Evolutionary conservation across 2,888 invertebrate genomes (phyloP).

Genomic region (Caenorhabditis wallacei): DNA sequence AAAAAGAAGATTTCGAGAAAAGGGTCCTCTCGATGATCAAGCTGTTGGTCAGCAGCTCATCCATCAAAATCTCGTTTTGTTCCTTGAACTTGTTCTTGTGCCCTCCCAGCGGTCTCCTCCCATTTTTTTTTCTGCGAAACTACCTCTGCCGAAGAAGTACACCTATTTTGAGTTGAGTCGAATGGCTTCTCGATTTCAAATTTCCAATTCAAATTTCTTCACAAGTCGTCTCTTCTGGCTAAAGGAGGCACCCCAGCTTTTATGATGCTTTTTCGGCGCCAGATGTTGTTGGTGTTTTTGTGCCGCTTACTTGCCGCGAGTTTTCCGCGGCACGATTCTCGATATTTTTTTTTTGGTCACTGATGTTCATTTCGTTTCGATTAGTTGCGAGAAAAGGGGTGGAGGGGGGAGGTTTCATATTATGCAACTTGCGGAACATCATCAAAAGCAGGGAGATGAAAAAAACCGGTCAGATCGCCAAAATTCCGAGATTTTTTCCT

Average conservation of each 20-base stretch:
- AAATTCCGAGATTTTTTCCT: slow-evolving; percentile 38
- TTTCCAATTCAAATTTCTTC: background rate
- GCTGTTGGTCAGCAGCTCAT: slow-evolving; percentile 62
- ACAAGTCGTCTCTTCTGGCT: background rate
- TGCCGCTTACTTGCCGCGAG: slow-evolving; percentile 12
- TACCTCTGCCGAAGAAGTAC: slow-evolving; percentile 12
- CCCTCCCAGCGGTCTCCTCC: slow-evolving; percentile 5
- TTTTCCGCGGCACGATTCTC: slow-evolving; percentile 11
- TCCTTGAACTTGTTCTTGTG: slow-evolving; percentile 56
- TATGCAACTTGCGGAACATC: slow-evolving; percentile 65
- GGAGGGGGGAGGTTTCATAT: slow-evolving; percentile 43
- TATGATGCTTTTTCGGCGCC: slow-evolving; percentile 49
- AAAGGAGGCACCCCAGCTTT: slow-evolving; percentile 20
- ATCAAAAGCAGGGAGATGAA: slow-evolving; percentile 38
- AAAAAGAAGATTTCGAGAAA: slow-evolving; percentile 38
- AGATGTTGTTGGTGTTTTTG: slow-evolving; percentile 37
- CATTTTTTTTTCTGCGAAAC: slow-evolving; percentile 31
- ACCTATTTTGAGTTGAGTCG: background rate
- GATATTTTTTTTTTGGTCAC: slow-evolving; percentile 41
- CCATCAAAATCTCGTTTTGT: slow-evolving; percentile 61
- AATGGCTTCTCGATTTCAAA: background rate
- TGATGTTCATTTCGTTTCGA: slow-evolving; percentile 52
- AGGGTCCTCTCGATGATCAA: slow-evolving; percentile 44
- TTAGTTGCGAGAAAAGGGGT: slow-evolving; percentile 27
- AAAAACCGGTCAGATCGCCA: slow-evolving; percentile 40